Evolutionary conservation across 1,140 invertebrate species (phyloP).

Genomic region (Cyclina sinensis): DNA sequence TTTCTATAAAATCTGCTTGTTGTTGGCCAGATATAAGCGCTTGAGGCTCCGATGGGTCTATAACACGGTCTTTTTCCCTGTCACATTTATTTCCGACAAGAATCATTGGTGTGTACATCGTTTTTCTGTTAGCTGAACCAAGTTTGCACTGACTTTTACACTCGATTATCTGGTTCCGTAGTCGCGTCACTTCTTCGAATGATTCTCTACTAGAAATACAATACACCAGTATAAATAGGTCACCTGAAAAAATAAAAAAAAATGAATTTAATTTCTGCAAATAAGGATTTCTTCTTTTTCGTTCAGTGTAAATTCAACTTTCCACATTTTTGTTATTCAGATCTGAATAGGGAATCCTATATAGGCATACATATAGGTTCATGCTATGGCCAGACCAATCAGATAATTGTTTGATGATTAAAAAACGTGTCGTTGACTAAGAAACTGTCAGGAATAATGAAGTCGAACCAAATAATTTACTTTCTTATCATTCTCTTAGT

Average conservation of each 20-base stretch:
- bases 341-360: too few relatives aligned
- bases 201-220: constrained; percentile 94
- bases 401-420: too few relatives aligned
- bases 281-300: too few relatives aligned
- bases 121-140: constrained; percentile 58
- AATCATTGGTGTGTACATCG: constrained; percentile 91
- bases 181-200: constrained; percentile 94
- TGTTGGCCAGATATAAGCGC: constrained; percentile 72
- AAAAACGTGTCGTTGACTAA: too few relatives aligned
- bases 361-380: too few relatives aligned
- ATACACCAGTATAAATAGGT: constrained; percentile 94
- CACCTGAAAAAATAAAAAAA: constrained; percentile 91
- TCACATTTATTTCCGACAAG: constrained; percentile 94
- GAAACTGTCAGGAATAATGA: too few relatives aligned
- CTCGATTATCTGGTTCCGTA: constrained; percentile 94
- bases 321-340: too few relatives aligned
- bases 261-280: too few relatives aligned
- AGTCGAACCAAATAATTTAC: too few relatives aligned
- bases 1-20: constrained; percentile 92
- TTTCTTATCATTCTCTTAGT: too few relatives aligned
- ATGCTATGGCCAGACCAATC: too few relatives aligned
- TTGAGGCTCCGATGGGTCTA: constrained; percentile 74
- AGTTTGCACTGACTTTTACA: constrained; percentile 76
- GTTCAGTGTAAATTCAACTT: too few relatives aligned
- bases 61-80: constrained; percentile 89